Percentiles rank a stretch among this genome's conserved stretches.
Evolutionary conservation across 2,113 vertebrate species (phyloP).

Genomic region (Tapirus terrestris): DNA sequence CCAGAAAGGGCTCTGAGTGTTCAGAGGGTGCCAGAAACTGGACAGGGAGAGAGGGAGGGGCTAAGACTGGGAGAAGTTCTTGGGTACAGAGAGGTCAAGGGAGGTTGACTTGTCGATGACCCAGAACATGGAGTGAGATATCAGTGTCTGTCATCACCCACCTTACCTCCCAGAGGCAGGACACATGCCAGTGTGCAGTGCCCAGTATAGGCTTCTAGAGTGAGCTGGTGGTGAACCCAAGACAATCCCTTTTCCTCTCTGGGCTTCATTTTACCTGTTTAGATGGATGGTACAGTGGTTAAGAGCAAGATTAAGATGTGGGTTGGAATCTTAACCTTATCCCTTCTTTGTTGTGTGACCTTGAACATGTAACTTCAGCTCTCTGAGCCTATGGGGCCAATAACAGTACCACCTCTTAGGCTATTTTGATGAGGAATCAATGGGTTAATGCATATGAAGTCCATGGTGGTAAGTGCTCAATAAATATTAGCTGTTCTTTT

Average conservation of each 20-base stretch:
- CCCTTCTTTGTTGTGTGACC: not conserved
- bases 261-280: not conserved
- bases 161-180: not conserved
- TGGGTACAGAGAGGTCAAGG: not conserved
- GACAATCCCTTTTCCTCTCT: not conserved
- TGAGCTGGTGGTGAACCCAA: not conserved
- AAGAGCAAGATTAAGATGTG: not conserved
- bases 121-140: not conserved
- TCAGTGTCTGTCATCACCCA: not conserved
- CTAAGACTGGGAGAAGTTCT: not conserved
- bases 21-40: not conserved
- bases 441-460: not conserved
- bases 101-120: not conserved
- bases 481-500: not conserved
- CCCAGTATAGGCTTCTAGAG: not conserved
- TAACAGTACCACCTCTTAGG: not conserved
- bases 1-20: not conserved
- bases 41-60: not conserved
- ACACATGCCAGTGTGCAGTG: fast-evolving
- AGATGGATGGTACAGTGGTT: not conserved
- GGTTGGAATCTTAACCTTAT: not conserved
- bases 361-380: not conserved
- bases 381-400: not conserved
- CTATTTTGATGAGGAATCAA: not conserved
- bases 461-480: not conserved